A percentile compares a stretch with the other conserved stretches of the same genome.
These are phyloP conservation scores for Percina caprodes DNA, from an alignment of 2,113 vertebrate species.

Conservation along the genomic window DNA sequence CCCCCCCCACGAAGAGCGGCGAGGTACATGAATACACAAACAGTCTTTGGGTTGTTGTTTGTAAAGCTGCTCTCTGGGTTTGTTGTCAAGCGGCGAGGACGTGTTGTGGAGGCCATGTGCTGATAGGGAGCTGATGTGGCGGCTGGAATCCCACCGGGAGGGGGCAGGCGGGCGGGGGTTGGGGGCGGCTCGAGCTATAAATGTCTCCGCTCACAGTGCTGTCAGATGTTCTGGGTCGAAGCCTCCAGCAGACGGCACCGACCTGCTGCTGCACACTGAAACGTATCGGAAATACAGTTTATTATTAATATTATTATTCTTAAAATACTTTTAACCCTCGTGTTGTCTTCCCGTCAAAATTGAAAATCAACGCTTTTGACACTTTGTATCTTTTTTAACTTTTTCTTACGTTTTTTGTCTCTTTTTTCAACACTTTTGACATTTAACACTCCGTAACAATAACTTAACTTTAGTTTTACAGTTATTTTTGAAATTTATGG, in stretches of 20 bases:
- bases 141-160: slow-evolving; percentile 41
- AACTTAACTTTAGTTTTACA: too few relatives aligned
- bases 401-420: too few relatives aligned
- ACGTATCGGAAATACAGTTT: background rate
- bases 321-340: too few relatives aligned
- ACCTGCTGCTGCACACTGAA: slow-evolving; percentile 23
- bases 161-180: too few relatives aligned
- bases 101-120: slow-evolving; percentile 21
- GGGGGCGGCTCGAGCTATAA: slow-evolving; percentile 25
- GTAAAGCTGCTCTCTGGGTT: background rate
- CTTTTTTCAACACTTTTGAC: too few relatives aligned
- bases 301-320: too few relatives aligned
- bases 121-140: slow-evolving; percentile 52
- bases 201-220: slow-evolving; percentile 36
- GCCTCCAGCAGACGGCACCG: slow-evolving; percentile 33
- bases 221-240: slow-evolving; percentile 48
- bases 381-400: too few relatives aligned
- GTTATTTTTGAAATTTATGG: too few relatives aligned
- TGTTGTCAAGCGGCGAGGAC: background rate
- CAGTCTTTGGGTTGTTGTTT: background rate
- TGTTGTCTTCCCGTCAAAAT: too few relatives aligned
- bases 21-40: slow-evolving; percentile 16
- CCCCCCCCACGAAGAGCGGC: background rate
- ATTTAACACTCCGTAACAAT: too few relatives aligned
- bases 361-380: too few relatives aligned